phyloP scores from a whole-genome alignment of 1,140 invertebrate species.

The Papilio aristodemus region DNA sequence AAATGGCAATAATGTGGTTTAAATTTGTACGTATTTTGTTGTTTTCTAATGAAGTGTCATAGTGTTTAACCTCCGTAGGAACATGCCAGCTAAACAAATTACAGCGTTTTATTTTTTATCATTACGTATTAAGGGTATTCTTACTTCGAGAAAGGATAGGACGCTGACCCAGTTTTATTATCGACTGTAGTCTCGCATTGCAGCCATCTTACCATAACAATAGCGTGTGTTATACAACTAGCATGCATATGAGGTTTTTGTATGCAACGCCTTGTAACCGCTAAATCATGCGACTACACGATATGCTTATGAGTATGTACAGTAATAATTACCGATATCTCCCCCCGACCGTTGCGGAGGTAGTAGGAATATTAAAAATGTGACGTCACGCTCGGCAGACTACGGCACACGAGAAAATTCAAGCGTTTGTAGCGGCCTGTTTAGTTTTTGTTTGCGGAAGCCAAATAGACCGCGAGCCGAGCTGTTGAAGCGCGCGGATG shows the following conservation, averaged over 20 bases:
- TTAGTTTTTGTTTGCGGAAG: conserved; percentile 48
- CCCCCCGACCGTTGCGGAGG: conserved; percentile 31
- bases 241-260: conserved; percentile 24
- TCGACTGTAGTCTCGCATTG: background rate
- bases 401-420: conserved; percentile 57
- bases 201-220: conserved; percentile 16
- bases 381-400: conserved; percentile 54
- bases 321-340: conserved; percentile 43
- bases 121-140: background rate
- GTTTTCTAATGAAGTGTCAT: no score
- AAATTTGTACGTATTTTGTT: no score
- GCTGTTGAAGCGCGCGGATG: conserved; percentile 54
- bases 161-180: background rate
- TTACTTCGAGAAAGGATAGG: background rate
- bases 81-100: no score
- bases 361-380: conserved; percentile 43
- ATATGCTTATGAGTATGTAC: conserved; percentile 31
- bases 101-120: no score
- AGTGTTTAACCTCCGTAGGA: no score
- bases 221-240: conserved; percentile 27
- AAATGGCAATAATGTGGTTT: no score
- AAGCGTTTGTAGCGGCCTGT: conserved; percentile 44
- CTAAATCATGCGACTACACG: conserved; percentile 26
- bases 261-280: conserved; percentile 1
- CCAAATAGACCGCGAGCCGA: conserved; percentile 70